Evolutionary conservation across 2,888 invertebrate species (phyloP), one percentile per base, ranked within the genome.

Genomic region (Sinhomidia bicolor): DNA sequence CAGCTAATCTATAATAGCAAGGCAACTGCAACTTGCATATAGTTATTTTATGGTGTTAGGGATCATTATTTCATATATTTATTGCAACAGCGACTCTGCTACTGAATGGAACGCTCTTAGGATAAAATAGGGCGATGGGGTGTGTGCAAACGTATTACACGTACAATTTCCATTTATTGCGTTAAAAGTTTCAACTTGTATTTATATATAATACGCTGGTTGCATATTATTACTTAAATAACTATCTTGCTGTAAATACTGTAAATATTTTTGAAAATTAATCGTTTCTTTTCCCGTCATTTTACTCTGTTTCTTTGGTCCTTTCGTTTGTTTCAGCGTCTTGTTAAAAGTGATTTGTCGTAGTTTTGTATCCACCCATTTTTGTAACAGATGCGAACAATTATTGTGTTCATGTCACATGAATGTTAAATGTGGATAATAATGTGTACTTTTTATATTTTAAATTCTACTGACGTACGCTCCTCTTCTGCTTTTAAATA

Each of bases 261-360:
- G n/a, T n/a, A n/a, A n/a, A n/a, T n/a, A n/a, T 74, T 74, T 20
- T 41, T 36, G 32, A 85, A 85, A 78, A 85, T 85, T 85, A 79
- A 78, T 85, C 14, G 85, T 65, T 85, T 85, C 32, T 47, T 36
- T 47, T 85, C 51, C 32, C 14, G 26, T 62, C 85, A 79, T 85
- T 85, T 71, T 23, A 20, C 20, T 23, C 41, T 23, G 6, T 44
- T 74, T 14, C 74, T 74, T 74, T 71, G 20, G 6, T 51, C 41
- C 17, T 20, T 17, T 74, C 12, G 4, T 6, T 83, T 83, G 23
- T 83, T 83, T 57, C 85, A 85, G n/a, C 65, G 76, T 78, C 85
- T 85, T 85, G 85, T 85, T 85, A 85, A 85, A 85, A 85, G 62
- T 85, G 85, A 85, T 85, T 85, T 85, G 85, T 85, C 85, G 60